Evolutionary conservation across 1,140 invertebrate genomes (phyloP), one percentile per base, ranked within the genome.

Genomic region (Protaetia brevitarsis): DNA sequence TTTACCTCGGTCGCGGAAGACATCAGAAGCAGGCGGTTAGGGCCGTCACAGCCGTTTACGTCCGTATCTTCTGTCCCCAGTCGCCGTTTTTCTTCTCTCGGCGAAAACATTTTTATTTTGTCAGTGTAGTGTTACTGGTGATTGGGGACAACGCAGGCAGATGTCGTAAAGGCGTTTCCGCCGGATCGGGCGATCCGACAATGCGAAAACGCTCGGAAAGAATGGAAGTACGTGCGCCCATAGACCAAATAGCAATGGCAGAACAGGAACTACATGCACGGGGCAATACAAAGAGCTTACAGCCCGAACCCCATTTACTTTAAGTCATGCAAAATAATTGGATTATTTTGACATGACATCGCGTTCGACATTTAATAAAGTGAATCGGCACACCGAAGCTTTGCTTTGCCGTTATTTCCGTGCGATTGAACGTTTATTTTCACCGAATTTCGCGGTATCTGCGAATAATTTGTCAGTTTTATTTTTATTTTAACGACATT

Each of bases 251-350:
- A 51, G 41, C 41, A 23, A 23, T 23, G 26, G 16, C 19, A 23
- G 41, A 26, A 19, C 11, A 10, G 26, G 11, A 51, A 51, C 41
- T 51, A 51, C 41, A 51, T 23, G 26, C 41, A 19, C 41, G 26
- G 19, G 6, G 16, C 19, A 51, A 51, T 51, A 51, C 41, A 51
- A 51, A 51, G 41, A 10, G 19, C 11, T 5, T 51, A 23, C 41
- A 51, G 26, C 2, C 41, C 41, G 41, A 51, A 51, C 41, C 26
- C 41, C 41, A 51, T 51, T 51, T 51, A 11, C 41, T 51, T 51
- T 51, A 51, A 51, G 41, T 51, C 41, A 51, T 51, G 41, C 41
- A 51, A 51, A 51, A 51, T 51, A 51, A 51, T 51, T 51, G 41
- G 41, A 51, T 51, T 51, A 51, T 51, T 51, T 51, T 51, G 41